These are phyloP conservation scores for Sarcophaga variegata DNA, from an alignment of 2,888 invertebrate genomes.

Conservation along the genomic window DNA sequence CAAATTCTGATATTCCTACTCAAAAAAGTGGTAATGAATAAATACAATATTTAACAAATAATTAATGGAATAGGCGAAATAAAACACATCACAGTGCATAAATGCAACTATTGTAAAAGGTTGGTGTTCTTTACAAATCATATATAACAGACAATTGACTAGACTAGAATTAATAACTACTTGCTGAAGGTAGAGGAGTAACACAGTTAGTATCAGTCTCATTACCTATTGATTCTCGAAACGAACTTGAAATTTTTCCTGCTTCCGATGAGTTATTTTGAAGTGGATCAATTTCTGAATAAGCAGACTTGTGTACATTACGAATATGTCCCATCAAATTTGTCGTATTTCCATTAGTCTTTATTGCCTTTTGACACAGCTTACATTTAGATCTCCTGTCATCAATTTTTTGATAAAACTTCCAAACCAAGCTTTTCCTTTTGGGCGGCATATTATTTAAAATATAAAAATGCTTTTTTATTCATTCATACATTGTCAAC, in stretches of 20 bases:
- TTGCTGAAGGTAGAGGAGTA: not conserved
- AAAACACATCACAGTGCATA: too few relatives aligned
- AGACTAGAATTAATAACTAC: not conserved
- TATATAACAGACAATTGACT: too few relatives aligned
- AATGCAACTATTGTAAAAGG: too few relatives aligned
- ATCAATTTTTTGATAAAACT: constrained; percentile 3
- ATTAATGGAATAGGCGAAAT: too few relatives aligned
- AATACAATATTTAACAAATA: too few relatives aligned
- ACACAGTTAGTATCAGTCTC: too few relatives aligned
- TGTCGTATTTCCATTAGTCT: constrained; percentile 9
- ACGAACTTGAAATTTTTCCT: not conserved
- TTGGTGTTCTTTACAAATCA: too few relatives aligned
- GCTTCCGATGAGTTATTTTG: not conserved
- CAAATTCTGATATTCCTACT: too few relatives aligned
- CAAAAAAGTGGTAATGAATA: too few relatives aligned
- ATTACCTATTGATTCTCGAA: too few relatives aligned
- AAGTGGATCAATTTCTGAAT: constrained; percentile 1
- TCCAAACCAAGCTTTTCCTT: constrained; percentile 1
- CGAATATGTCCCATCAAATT: constrained; percentile 10
- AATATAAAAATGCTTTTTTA: not conserved
- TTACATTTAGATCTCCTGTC: constrained; percentile 10
- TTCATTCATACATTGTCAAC: not conserved
- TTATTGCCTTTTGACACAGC: constrained; percentile 11
- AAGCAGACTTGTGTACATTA: constrained; percentile 21
- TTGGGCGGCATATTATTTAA: not conserved